Percentiles rank a stretch among this genome's conserved stretches.
Conservation (phyloP, 1,140 invertebrate species). For the Pygmarrhopalites habei region DNA sequence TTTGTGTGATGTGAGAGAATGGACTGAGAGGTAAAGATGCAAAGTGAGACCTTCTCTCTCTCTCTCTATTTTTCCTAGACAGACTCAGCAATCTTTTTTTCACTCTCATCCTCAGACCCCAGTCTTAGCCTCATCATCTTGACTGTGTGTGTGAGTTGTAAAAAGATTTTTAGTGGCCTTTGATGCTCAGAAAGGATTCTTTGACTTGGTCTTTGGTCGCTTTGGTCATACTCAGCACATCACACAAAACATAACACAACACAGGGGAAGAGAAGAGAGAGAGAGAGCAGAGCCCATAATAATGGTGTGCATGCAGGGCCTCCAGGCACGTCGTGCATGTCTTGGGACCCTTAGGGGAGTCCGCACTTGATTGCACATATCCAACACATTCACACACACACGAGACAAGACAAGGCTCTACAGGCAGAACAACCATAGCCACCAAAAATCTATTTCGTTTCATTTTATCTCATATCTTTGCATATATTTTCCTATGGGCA, state of each 20-base stretch:
- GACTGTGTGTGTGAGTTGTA: background rate
- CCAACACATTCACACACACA: slow-evolving; percentile 33
- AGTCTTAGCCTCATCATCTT: background rate
- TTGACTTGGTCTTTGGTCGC: background rate
- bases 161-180: background rate
- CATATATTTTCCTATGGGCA: too few relatives aligned
- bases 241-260: slow-evolving; percentile 14
- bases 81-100: background rate
- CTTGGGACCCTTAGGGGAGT: slow-evolving; percentile 33
- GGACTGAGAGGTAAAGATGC: too few relatives aligned
- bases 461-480: too few relatives aligned
- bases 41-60: too few relatives aligned
- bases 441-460: too few relatives aligned
- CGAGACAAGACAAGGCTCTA: background rate
- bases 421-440: too few relatives aligned
- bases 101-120: background rate
- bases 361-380: slow-evolving; percentile 34
- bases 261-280: too few relatives aligned
- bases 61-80: too few relatives aligned
- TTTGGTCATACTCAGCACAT: background rate
- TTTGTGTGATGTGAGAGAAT: too few relatives aligned
- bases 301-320: slow-evolving; percentile 34
- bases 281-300: too few relatives aligned
- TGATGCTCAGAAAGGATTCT: background rate
- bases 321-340: slow-evolving; percentile 32